These are phyloP conservation scores for Lasiurus borealis DNA, from an alignment of 2,113 vertebrate genomes.

Conservation along the genomic window DNA sequence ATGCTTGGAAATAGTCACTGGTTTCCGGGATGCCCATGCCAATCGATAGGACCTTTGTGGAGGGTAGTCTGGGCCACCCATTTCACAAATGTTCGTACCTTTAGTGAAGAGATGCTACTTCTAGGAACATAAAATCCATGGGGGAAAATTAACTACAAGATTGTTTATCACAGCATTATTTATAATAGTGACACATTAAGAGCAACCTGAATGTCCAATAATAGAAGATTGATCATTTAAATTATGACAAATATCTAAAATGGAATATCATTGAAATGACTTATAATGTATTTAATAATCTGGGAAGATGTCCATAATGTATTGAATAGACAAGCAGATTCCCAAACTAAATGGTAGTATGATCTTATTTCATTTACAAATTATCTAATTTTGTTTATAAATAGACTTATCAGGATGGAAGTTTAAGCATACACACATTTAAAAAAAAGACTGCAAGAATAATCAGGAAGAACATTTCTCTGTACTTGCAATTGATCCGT, in stretches of 20 bases:
- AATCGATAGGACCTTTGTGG: not conserved
- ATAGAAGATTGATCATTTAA: not conserved
- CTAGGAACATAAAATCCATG: constrained; percentile 42
- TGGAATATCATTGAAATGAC: not conserved
- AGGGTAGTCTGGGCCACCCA: not conserved
- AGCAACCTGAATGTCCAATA: not conserved
- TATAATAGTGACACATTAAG: not conserved
- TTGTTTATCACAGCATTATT: not conserved
- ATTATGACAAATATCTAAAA: not conserved
- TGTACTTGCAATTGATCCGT: not conserved
- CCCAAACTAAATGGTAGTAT: not conserved
- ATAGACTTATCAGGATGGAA: not conserved
- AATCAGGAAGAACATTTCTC: not conserved
- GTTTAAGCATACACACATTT: not conserved
- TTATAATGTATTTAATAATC: not conserved
- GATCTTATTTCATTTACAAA: not conserved
- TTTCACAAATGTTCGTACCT: too few species aligned
- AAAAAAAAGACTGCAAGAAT: not conserved
- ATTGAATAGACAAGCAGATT: not conserved
- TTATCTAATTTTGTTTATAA: not conserved
- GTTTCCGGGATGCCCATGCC: not conserved
- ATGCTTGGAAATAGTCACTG: not conserved
- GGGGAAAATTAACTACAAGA: not conserved
- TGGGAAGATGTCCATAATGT: not conserved
- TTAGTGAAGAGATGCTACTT: not conserved